Conservation (phyloP, 2,888 invertebrate species). For the Creontiades dilutus region DNA sequence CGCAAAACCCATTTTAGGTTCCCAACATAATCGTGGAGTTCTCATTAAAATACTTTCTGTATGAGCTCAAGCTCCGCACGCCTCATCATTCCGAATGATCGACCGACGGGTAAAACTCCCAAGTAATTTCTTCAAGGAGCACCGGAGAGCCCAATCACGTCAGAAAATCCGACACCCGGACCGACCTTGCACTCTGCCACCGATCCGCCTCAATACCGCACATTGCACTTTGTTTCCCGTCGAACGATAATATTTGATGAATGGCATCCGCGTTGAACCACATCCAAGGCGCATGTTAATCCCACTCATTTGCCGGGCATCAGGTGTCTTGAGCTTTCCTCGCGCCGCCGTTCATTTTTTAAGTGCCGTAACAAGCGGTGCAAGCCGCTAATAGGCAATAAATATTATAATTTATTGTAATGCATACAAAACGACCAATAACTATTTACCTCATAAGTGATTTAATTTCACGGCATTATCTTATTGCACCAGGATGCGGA, state of each 20-base stretch:
- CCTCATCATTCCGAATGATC: background rate
- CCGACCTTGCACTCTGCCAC: slow-evolving; percentile 20
- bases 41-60: background rate
- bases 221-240: slow-evolving; percentile 14
- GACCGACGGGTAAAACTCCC: background rate
- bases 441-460: background rate
- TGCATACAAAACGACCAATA: slow-evolving; percentile 5
- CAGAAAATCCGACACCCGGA: background rate
- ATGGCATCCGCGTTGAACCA: slow-evolving; percentile 30
- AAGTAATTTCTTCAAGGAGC: background rate
- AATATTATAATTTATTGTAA: slow-evolving; percentile 39
- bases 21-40: no score
- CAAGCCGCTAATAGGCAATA: slow-evolving; percentile 23
- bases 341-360: background rate
- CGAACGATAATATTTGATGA: slow-evolving; percentile 35
- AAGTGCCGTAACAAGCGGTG: background rate
- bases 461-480: background rate
- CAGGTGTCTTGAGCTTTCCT: slow-evolving; percentile 31
- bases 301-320: slow-evolving; percentile 10
- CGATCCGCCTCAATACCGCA: slow-evolving; percentile 6
- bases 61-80: background rate
- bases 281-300: slow-evolving; percentile 30
- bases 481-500: background rate
- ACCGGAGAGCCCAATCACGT: background rate
- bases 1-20: no score